Base-by-base conservation (phyloP, 2,888 invertebrate species). In the Melangyna quadrimaculata region DNA sequence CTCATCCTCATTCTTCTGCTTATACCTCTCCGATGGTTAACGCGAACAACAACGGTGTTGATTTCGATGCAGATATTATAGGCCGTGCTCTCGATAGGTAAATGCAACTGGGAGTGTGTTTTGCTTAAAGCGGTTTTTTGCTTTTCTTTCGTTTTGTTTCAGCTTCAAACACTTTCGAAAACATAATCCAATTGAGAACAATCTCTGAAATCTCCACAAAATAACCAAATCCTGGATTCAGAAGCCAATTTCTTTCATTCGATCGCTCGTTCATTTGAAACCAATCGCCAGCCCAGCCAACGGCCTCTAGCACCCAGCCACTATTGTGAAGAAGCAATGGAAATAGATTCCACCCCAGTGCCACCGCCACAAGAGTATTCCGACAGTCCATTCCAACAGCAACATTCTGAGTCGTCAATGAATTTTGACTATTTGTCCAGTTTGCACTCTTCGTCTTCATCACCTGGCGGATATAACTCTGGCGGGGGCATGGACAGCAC, bases 361-460 rank as follows among this genome's bases (percentile, higher is more conserved):
- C 90, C 90, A 87, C 89, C 89, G 88, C 89, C 89, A 88, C 90
- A 90, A 89, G 90, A 90, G 81, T 90, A 90, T 87, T 89, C 88
- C 74, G 89, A 88, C 81, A 88, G 87, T 78, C 89, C 89, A 57
- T 88, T 87, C 81, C 89, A 27, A 79, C 88, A 84, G 77, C 82
- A 88, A 88, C 90, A 90, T 75, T 90, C 91, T 73, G 91, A 91
- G 75, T 89, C 91, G 55, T 90, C 91, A 71, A 91, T 91, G 91
- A 91, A 91, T 88, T 91, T 91, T 73, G 91, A 91, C 88, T 91
- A 91, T 77, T 89, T 91, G 84, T 90, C 91, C 72, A 90, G 90
- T 53, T 87, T 91, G 74, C 88, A 90, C 61, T 88, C 78, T 61
- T 88, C 78, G 8, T 35, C 29, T 51, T 29, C 71, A 17, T 19